Conservation (phyloP, 2,888 invertebrate species). For the Chaetoderma sp. region DNA sequence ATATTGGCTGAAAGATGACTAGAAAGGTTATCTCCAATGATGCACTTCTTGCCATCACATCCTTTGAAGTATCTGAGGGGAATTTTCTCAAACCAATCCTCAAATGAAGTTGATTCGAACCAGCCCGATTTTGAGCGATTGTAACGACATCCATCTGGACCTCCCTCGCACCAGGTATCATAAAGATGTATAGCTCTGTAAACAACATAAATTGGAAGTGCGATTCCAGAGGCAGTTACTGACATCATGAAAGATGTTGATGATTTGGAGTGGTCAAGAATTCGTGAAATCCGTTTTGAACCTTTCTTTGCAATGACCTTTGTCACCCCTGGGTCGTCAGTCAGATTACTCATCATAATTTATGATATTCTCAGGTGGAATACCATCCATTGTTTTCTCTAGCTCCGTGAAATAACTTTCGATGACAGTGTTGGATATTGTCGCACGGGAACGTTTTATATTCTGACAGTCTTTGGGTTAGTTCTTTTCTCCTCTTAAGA, state of each 20-base stretch:
- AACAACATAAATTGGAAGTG: conserved; percentile 67
- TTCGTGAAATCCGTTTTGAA: conserved; percentile 55
- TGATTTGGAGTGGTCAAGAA: conserved; percentile 62
- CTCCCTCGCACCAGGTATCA: conserved; percentile 66
- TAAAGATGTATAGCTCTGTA: conserved; percentile 68
- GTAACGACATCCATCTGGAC: conserved; percentile 63
- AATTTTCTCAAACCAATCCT: conserved; percentile 55
- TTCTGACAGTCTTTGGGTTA: conserved; percentile 26
- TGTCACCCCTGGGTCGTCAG: conserved; percentile 61
- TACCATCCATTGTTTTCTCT: conserved; percentile 9
- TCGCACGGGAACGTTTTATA: conserved; percentile 2
- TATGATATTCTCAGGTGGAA: conserved; percentile 43
- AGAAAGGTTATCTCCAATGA: conserved; percentile 67
- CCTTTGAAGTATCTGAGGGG: conserved; percentile 48
- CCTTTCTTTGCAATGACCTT: conserved; percentile 19
- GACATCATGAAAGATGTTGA: conserved; percentile 65
- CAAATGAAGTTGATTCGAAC: conserved; percentile 53
- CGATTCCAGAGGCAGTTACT: conserved; percentile 60
- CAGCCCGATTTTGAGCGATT: conserved; percentile 64
- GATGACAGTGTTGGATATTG: neutral
- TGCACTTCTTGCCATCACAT: conserved; percentile 53
- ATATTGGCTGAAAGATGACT: conserved; percentile 17
- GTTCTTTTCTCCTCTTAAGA: conserved; percentile 6
- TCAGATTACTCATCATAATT: conserved; percentile 65
- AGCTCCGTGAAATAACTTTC: neutral